phyloP scores from a whole-genome alignment of 2,797 vertebrate genomes.

The Scolopax rusticola region DNA sequence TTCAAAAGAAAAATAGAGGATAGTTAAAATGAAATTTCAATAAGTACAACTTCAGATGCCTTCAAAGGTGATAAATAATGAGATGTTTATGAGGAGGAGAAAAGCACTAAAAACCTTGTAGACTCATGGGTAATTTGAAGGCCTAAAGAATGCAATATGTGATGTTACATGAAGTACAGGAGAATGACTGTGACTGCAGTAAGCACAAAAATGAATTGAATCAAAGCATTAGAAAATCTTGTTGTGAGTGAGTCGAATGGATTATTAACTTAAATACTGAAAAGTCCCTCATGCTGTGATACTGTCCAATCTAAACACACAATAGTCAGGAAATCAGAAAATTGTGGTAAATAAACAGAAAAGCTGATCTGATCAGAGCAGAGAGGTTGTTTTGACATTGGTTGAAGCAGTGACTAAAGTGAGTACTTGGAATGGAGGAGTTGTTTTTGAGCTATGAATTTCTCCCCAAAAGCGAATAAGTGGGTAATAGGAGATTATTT shows the following conservation, averaged over 20 bases:
- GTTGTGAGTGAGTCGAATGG: background rate
- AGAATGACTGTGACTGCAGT: background rate
- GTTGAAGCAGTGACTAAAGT: background rate
- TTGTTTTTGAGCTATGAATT: background rate
- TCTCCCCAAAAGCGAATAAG: background rate
- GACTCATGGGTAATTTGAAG: background rate
- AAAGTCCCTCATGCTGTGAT: background rate
- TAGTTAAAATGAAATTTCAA: background rate
- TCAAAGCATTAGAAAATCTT: background rate
- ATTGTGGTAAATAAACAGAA: background rate
- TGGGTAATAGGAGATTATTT: background rate
- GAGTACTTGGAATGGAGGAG: background rate
- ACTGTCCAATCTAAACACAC: background rate
- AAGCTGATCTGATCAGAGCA: background rate
- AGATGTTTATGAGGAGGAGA: background rate
- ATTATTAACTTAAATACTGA: conserved; percentile 35
- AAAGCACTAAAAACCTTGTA: background rate
- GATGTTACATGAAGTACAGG: background rate
- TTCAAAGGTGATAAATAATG: background rate
- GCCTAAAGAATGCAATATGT: background rate
- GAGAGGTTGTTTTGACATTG: background rate
- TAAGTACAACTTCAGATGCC: background rate
- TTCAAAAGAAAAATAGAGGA: conserved; percentile 12
- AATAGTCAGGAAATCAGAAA: conserved; percentile 14
- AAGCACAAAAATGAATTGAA: background rate